Evolutionary conservation across 2,888 invertebrate genomes (phyloP), one percentile per base, ranked within the genome.

Genomic region (Rhingia rostrata): DNA sequence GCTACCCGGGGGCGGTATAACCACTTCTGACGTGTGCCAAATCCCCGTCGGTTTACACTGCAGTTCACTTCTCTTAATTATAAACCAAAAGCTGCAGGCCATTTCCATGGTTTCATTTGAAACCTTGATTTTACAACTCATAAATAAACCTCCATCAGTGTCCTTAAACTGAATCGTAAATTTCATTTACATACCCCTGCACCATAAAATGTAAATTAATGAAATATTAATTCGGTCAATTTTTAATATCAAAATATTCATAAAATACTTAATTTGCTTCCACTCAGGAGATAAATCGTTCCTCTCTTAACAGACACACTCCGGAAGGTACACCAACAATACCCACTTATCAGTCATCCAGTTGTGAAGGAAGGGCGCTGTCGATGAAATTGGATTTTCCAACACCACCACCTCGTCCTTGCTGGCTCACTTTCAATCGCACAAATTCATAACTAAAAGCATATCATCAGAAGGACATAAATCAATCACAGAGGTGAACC

Each of bases 401-500:
- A 22, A 35, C 32, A 2, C 39, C 30, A n/a, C 6, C 14, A 37
- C 33, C 41, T 14, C 43, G 7, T 43, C 9, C 49, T 10, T 49
- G 14, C 37, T 56, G 12, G 2, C 1, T 33, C 61, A 32, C 30
- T 80, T 58, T 67, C 74, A 75, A 77, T 75, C 41, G 60, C 43
- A 69, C 22, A 61, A 64, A 56, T 49, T 12, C 45, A 45, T 64
- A 33, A 30, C 67, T 73, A 56, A 63, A 64, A 75, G 69, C 74
- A 60, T 80, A 80, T 69, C 84, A 74, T 84, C 84, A 84, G 80
- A 74, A 74, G 74, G 84, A 84, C 84, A 84, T 80, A 80, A 84
- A 84, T 84, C 84, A 84, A 80, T 80, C 80, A 84, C 64, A 74
- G 60, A 74, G 61, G 73, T 60, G 61, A 80, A 84, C 74, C 80